Percentiles rank a stretch among this genome's conserved stretches.
phyloP scores from a whole-genome alignment of 2,113 vertebrate species.

The Syngnathus scovelli region DNA sequence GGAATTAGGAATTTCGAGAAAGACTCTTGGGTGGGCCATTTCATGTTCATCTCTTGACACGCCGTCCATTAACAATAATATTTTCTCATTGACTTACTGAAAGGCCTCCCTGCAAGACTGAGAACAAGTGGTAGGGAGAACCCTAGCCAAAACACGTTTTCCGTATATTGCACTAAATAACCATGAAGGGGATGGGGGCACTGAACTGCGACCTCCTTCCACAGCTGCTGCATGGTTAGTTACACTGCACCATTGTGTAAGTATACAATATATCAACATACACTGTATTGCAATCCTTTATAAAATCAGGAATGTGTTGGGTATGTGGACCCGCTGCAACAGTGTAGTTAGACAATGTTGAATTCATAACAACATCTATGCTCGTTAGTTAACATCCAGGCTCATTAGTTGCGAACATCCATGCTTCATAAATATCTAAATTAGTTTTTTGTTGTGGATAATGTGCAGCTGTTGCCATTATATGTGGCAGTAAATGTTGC shows the following conservation, averaged over 20 bases:
- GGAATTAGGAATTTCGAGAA: constrained; percentile 8
- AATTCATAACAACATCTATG: too few relatives aligned
- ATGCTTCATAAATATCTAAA: too few relatives aligned
- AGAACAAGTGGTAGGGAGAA: constrained; percentile 11
- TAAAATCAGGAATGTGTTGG: background rate
- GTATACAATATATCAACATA: background rate
- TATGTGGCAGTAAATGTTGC: too few relatives aligned
- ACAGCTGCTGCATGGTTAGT: constrained; percentile 25
- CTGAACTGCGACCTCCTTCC: constrained; percentile 2
- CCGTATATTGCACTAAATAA: constrained; percentile 7
- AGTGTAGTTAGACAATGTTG: too few relatives aligned
- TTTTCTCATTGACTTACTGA: constrained; percentile 8
- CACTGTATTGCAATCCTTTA: background rate
- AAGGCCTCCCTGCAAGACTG: constrained; percentile 8
- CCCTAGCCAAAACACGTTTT: constrained; percentile 4
- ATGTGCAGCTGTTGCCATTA: too few relatives aligned
- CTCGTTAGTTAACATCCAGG: too few relatives aligned
- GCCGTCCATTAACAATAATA: constrained; percentile 14
- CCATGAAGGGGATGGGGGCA: constrained; percentile 12
- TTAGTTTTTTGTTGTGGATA: too few relatives aligned
- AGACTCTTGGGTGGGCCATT: constrained; percentile 31
- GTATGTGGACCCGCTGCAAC: background rate
- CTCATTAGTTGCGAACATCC: too few relatives aligned
- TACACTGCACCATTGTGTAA: background rate
- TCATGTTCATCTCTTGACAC: constrained; percentile 5